Conservation (phyloP, 92 coral and sea anemone species). For the Parazoanthus atlanticus region DNA sequence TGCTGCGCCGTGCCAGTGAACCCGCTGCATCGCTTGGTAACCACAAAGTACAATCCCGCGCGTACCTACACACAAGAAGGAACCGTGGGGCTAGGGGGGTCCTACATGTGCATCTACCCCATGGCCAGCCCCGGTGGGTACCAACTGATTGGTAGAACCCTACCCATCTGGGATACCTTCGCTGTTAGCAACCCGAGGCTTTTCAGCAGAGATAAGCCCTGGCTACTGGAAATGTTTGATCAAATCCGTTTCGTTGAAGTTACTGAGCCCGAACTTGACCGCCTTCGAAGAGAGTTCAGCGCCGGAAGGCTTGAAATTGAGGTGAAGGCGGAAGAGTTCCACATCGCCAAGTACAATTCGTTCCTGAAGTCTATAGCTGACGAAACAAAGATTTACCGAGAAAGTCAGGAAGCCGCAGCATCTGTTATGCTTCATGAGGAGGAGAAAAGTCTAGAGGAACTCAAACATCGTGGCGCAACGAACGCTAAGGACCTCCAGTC, state of each 20-base stretch:
- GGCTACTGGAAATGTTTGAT: conserved; percentile 70
- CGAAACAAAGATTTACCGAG: conserved; percentile 32
- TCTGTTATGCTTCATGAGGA: conserved; percentile 55
- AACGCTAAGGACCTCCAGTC: neutral
- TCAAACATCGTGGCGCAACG: neutral
- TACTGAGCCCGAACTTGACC: conserved; percentile 55
- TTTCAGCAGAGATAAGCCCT: conserved; percentile 60
- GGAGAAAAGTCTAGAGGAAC: conserved; percentile 35
- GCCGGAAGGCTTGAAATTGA: conserved; percentile 50
- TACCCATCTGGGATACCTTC: conserved; percentile 71
- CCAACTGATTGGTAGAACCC: conserved; percentile 67
- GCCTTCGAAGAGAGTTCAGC: conserved; percentile 50
- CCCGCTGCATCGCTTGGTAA: conserved; percentile 66
- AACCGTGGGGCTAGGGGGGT: conserved; percentile 71
- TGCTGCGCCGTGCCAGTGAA: conserved; percentile 71
- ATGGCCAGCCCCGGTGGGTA: conserved; percentile 77
- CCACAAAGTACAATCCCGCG: conserved; percentile 72
- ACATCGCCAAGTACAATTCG: conserved; percentile 56
- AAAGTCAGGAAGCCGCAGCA: conserved; percentile 52
- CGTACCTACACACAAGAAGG: conserved; percentile 76
- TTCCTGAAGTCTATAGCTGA: conserved; percentile 41
- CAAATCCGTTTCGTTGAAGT: conserved; percentile 65
- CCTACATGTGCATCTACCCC: conserved; percentile 77
- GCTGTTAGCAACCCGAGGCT: conserved; percentile 50
- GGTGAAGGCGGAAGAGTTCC: conserved; percentile 45